Percentiles rank a stretch among this genome's conserved stretches.
phyloP scores from a whole-genome alignment of 2,797 vertebrate genomes.

The Hemitrygon akajei region DNA sequence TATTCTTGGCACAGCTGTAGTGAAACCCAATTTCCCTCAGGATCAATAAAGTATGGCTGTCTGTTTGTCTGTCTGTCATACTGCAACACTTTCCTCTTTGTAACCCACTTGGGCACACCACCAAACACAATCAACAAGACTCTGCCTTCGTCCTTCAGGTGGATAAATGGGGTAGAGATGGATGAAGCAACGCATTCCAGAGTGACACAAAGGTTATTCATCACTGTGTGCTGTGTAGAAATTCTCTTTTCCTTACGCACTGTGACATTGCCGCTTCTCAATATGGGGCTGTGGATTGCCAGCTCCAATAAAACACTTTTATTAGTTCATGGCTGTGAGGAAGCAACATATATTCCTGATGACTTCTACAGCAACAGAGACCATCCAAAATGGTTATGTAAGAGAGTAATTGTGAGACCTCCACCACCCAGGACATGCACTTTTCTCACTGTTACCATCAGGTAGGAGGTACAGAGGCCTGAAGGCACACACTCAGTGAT shows the following conservation, averaged over 20 bases:
- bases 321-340: background rate
- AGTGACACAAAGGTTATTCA: background rate
- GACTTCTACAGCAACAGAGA: background rate
- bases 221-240: background rate
- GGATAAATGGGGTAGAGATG: background rate
- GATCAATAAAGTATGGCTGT: no score
- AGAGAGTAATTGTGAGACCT: background rate
- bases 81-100: background rate
- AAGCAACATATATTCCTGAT: background rate
- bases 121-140: background rate
- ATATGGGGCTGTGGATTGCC: background rate
- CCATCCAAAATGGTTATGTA: background rate
- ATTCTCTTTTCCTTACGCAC: background rate
- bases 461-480: no score
- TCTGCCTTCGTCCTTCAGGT: background rate
- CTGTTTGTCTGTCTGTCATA: no score
- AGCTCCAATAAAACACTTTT: background rate
- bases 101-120: no score
- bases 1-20: no score
- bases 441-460: no score
- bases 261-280: background rate
- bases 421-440: no score
- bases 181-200: background rate
- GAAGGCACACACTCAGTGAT: no score
- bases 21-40: no score